Percentiles rank a stretch among this genome's conserved stretches.
phyloP scores from a whole-genome alignment of 2,888 invertebrate species.

The Ectemnius continuus region DNA sequence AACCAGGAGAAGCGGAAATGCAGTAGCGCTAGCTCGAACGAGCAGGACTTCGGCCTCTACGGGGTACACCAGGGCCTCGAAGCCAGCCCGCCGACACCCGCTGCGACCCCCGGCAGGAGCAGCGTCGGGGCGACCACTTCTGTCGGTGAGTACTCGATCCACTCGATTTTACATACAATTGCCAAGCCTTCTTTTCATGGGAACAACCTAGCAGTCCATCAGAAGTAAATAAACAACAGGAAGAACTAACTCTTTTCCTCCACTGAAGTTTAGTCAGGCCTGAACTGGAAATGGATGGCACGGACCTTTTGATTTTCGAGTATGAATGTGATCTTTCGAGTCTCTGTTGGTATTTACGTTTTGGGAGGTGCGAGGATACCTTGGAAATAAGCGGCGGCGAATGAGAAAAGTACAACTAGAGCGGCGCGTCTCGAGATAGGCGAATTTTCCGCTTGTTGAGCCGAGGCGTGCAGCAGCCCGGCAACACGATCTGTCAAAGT shows the following conservation, averaged over 20 bases:
- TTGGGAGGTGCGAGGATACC: too few relatives aligned
- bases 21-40: conserved; percentile 88
- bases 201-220: background rate
- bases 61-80: conserved; percentile 80
- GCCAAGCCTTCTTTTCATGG: background rate
- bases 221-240: too few relatives aligned
- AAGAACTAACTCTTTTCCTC: too few relatives aligned
- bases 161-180: background rate
- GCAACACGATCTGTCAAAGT: conserved; percentile 53
- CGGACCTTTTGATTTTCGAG: too few relatives aligned
- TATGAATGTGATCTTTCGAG: too few relatives aligned
- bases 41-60: conserved; percentile 94
- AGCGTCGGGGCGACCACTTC: conserved; percentile 72
- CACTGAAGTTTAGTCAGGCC: too few relatives aligned
- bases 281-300: too few relatives aligned
- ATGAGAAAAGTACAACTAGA: conserved; percentile 67
- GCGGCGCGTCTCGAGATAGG: conserved; percentile 68
- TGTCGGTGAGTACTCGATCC: conserved; percentile 69
- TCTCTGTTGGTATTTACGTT: too few relatives aligned
- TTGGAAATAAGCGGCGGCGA: too few relatives aligned
- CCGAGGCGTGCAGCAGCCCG: conserved; percentile 60
- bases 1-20: conserved; percentile 84
- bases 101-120: conserved; percentile 73
- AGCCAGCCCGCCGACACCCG: conserved; percentile 76
- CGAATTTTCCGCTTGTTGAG: conserved; percentile 75